Percentiles rank a stretch among this genome's conserved stretches.
phyloP scores from a whole-genome alignment of 2,888 invertebrate genomes.

The Oscheius sp. region DNA sequence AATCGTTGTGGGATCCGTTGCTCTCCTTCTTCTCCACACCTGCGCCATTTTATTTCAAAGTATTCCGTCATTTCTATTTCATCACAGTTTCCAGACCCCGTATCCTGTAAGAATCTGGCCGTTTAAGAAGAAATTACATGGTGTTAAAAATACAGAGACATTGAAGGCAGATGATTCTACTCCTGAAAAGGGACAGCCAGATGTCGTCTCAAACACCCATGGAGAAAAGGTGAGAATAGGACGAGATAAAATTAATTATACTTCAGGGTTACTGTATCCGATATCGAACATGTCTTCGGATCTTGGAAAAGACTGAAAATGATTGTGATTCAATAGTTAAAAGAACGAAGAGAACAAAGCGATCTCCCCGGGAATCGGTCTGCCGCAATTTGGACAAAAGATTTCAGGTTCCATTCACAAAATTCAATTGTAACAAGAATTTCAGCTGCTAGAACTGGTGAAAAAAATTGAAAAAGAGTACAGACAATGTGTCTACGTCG shows the following conservation, averaged over 20 bases:
- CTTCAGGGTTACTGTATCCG: not conserved
- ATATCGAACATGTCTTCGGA: constrained; percentile 11
- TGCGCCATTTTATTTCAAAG: constrained; percentile 9
- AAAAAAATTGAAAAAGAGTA: constrained; percentile 10
- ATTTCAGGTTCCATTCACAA: constrained; percentile 13
- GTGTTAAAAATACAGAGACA: not conserved
- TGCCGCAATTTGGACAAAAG: constrained; percentile 13
- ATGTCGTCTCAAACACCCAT: too few species aligned
- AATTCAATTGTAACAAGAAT: too few species aligned
- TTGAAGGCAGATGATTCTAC: too few species aligned
- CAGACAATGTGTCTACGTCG: constrained; percentile 1
- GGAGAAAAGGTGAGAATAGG: not conserved
- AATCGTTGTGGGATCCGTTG: constrained; percentile 7
- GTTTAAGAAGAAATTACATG: constrained; percentile 1
- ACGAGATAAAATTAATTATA: not conserved
- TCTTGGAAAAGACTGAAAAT: constrained; percentile 10
- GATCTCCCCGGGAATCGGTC: not conserved
- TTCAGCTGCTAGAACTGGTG: constrained; percentile 7
- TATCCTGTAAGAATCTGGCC: constrained; percentile 17
- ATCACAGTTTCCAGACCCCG: not conserved
- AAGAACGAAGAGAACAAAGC: constrained; percentile 1
- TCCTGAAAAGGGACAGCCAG: too few species aligned
- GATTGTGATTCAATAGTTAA: not conserved
- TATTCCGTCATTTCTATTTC: not conserved
- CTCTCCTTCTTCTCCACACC: constrained; percentile 20